phyloP scores from a whole-genome alignment of 53 echinoderm and acorn worm species.

The Arbacia lixula region DNA sequence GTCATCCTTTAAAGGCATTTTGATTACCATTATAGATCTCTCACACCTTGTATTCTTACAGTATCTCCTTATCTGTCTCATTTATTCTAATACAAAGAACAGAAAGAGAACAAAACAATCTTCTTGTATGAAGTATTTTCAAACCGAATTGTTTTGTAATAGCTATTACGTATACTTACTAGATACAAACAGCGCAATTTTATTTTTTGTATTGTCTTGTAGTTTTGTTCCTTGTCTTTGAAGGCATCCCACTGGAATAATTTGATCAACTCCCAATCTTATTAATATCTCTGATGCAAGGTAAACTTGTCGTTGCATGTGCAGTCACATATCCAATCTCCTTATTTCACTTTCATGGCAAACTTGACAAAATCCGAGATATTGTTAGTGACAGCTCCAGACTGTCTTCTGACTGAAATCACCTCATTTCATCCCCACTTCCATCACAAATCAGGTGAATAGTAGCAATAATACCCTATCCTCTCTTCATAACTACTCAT shows the following conservation, averaged over 20 bases:
- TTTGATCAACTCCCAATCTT: conserved; percentile 24
- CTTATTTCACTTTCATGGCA: conserved; percentile 33
- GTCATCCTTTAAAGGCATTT: no score
- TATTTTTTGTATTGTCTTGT: background rate
- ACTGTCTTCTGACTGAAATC: conserved; percentile 21
- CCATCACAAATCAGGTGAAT: conserved; percentile 34
- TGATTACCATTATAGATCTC: no score
- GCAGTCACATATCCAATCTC: conserved; percentile 34
- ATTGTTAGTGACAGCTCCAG: conserved; percentile 25
- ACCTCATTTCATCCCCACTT: conserved; percentile 11
- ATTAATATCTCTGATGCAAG: conserved; percentile 12
- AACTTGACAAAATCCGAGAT: conserved; percentile 9
- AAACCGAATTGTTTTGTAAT: no score
- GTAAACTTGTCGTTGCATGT: conserved; percentile 31
- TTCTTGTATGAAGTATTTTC: no score
- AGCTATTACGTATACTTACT: no score
- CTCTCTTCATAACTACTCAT: no score
- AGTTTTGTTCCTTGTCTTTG: background rate
- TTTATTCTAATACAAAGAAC: no score
- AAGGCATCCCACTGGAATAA: background rate
- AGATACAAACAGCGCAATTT: background rate
- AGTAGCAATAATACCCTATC: conserved; percentile 1
- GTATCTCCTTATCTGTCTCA: no score
- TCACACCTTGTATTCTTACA: no score
- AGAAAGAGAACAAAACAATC: no score